Evolutionary conservation across 2,113 vertebrate genomes (phyloP).

Genomic region (Channa maculata): DNA sequence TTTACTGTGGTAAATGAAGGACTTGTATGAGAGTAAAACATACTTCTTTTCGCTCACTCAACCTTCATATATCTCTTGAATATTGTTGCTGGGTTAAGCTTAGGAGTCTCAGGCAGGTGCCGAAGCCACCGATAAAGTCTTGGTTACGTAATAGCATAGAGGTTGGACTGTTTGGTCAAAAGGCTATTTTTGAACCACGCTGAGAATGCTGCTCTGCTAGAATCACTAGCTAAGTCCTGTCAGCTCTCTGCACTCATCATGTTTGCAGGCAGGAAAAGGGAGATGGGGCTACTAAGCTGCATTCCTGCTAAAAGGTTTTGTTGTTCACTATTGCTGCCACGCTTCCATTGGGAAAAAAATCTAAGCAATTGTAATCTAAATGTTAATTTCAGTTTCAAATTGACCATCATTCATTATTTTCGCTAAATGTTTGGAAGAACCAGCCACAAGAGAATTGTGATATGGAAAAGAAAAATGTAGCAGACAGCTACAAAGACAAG

Average conservation of each 20-base stretch:
- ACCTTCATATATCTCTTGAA: background rate
- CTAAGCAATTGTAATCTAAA: background rate
- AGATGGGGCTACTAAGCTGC: background rate
- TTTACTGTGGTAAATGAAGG: background rate
- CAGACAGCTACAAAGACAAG: constrained; percentile 31
- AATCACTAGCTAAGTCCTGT: constrained; percentile 31
- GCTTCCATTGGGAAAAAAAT: background rate
- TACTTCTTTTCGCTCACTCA: background rate
- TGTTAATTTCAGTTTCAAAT: background rate
- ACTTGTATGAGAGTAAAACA: too few species aligned
- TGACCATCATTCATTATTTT: background rate
- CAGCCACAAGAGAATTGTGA: background rate
- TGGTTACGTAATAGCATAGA: constrained; percentile 48
- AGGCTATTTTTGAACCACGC: constrained; percentile 47
- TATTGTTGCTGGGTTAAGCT: background rate
- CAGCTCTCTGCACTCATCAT: constrained; percentile 8
- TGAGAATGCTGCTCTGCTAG: constrained; percentile 35
- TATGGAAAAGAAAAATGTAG: background rate
- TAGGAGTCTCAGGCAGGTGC: constrained; percentile 27
- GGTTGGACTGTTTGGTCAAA: constrained; percentile 48
- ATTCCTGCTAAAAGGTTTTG: constrained; percentile 7
- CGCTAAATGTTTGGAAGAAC: constrained; percentile 1
- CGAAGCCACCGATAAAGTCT: constrained; percentile 7
- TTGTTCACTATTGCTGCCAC: background rate
- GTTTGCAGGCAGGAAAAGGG: constrained; percentile 7